Conservation (phyloP, 2,797 vertebrate genomes). For the Lycodopsis pacificus region DNA sequence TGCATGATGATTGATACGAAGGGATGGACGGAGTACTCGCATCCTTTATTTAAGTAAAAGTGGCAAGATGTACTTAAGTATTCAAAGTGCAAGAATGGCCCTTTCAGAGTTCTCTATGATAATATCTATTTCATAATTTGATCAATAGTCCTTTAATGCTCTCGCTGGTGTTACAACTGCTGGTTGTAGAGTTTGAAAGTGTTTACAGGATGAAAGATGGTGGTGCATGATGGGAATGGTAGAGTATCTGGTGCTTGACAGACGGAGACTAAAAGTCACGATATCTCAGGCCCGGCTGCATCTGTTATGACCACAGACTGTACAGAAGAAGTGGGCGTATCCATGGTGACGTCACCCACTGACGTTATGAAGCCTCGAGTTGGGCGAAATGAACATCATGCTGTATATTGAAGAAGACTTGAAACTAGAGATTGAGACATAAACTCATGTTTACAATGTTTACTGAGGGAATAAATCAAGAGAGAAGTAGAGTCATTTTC, state of each 20-base stretch:
- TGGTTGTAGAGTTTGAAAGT: background rate
- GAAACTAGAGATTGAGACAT: too few species aligned
- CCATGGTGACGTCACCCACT: too few species aligned
- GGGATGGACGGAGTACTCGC: background rate
- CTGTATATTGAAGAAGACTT: too few species aligned
- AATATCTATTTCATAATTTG: background rate
- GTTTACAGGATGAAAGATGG: fast-evolving
- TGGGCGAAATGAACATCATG: too few species aligned
- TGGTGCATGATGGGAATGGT: slow-evolving; percentile 15
- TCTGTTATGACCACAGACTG: too few species aligned
- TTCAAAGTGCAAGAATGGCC: background rate
- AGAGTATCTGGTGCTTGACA: background rate
- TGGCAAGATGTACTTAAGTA: background rate
- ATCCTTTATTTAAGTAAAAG: background rate
- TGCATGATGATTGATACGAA: fast-evolving
- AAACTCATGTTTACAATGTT: too few species aligned
- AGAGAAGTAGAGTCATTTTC: too few species aligned
- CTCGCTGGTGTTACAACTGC: background rate
- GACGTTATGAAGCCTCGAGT: too few species aligned
- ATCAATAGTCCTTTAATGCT: background rate
- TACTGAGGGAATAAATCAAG: too few species aligned
- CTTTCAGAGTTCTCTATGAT: background rate
- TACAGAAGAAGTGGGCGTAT: too few species aligned
- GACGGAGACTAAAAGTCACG: fast-evolving
- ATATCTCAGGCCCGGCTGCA: background rate